These are phyloP conservation scores for Ivindomyrus marchei DNA, from an alignment of 2,113 vertebrate species.

Conservation along the genomic window DNA sequence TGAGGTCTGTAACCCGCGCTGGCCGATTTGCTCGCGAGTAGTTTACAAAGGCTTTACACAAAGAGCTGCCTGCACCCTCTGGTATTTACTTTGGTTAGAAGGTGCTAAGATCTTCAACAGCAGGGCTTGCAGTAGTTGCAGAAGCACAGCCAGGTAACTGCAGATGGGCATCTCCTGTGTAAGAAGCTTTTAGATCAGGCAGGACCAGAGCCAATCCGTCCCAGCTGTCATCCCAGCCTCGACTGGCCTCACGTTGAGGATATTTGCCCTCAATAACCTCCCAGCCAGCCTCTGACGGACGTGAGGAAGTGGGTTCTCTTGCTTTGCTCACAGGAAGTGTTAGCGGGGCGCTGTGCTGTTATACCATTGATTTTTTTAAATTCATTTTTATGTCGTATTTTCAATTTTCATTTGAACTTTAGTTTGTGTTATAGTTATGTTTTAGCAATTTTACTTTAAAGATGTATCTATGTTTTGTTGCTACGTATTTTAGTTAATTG, in stretches of 20 bases:
- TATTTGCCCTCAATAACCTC: background rate
- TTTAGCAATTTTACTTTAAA: background rate
- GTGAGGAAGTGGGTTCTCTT: background rate
- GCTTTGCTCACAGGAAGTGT: background rate
- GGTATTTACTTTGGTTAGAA: background rate
- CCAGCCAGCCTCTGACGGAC: background rate
- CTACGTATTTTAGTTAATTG: background rate
- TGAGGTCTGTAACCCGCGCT: background rate
- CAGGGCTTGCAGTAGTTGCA: background rate
- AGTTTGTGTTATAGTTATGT: background rate
- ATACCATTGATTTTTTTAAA: background rate
- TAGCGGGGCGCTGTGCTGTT: background rate
- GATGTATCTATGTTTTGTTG: background rate
- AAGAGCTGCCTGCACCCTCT: too few species aligned
- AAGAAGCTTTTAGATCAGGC: background rate
- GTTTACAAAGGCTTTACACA: background rate
- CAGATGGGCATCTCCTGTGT: background rate
- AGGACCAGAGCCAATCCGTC: background rate
- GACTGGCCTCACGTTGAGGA: background rate
- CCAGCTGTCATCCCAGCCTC: background rate
- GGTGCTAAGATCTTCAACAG: background rate
- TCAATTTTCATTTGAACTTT: background rate
- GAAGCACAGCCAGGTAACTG: background rate
- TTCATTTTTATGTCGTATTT: background rate
- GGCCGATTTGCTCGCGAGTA: background rate